Percentiles rank a stretch among this genome's conserved stretches.
Evolutionary conservation across 1,140 invertebrate species (phyloP).

Genomic region (Drosophila ananassae): DNA sequence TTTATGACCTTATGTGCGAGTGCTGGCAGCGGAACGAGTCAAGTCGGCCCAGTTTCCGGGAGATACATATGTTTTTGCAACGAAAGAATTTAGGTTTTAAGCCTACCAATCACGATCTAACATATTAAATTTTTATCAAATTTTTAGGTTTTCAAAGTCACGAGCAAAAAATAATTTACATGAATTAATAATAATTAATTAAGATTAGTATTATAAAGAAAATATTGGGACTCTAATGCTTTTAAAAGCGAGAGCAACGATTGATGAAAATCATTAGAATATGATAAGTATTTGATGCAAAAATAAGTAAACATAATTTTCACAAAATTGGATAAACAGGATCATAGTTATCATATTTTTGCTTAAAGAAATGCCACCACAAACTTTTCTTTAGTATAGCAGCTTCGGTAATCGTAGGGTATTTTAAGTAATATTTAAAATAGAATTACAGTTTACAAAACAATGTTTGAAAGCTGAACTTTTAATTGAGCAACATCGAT

Average conservation of each 20-base stretch:
- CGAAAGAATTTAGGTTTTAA: conserved; percentile 94
- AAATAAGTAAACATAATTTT: neutral
- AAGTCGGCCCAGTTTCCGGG: conserved; percentile 94
- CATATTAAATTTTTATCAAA: conserved; percentile 52
- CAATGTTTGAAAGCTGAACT: too few relatives aligned
- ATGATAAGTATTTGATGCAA: neutral
- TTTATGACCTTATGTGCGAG: conserved; percentile 96
- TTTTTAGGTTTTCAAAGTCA: neutral
- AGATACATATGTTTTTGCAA: conserved; percentile 96
- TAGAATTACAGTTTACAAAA: neutral
- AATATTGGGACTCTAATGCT: neutral
- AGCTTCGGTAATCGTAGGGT: neutral
- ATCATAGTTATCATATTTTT: neutral
- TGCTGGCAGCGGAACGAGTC: conserved; percentile 95
- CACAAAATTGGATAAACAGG: neutral
- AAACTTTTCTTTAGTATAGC: neutral
- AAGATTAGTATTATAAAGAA: too few relatives aligned
- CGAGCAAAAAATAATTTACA: neutral
- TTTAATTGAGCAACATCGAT: neutral
- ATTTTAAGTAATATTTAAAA: neutral
- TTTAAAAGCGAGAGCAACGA: neutral
- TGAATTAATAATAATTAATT: too few relatives aligned
- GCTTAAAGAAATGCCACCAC: neutral
- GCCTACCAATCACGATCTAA: conserved; percentile 82
- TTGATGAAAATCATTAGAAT: neutral